Conservation (phyloP, 2,888 invertebrate species). For the Cheilosia impressa region DNA sequence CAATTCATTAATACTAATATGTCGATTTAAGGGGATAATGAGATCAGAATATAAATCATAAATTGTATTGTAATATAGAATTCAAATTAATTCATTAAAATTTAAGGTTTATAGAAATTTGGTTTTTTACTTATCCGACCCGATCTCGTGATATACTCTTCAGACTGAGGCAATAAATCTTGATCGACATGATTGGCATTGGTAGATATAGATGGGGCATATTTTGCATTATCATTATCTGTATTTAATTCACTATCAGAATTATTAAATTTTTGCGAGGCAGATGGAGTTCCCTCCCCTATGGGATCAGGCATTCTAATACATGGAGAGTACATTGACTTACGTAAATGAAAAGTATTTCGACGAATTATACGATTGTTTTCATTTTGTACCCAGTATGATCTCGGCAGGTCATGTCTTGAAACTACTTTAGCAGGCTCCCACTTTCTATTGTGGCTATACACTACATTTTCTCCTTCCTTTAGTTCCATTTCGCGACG, state of each 20-base stretch:
- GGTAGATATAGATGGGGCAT: neutral
- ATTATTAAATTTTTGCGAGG: neutral
- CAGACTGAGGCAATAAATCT: neutral
- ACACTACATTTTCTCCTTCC: too few relatives aligned
- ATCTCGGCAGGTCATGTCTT: conserved; percentile 6
- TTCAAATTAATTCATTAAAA: neutral
- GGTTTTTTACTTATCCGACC: too few relatives aligned
- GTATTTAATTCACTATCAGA: neutral
- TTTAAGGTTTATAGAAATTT: neutral
- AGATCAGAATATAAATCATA: neutral
- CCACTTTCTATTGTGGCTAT: neutral
- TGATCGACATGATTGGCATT: neutral
- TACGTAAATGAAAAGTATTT: too few relatives aligned
- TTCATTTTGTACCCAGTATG: conserved; percentile 3
- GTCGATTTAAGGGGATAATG: neutral
- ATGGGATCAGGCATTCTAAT: conserved; percentile 8
- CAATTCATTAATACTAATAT: neutral
- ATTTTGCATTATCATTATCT: neutral
- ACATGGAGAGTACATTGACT: conserved; percentile 6
- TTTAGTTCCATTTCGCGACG: too few relatives aligned
- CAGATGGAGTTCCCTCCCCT: conserved; percentile 6
- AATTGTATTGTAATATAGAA: neutral
- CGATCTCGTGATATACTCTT: too few relatives aligned
- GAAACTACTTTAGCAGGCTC: conserved; percentile 13
- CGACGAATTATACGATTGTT: too few relatives aligned